Base-by-base conservation (phyloP, 1,140 invertebrate species). In the fruit fly (Drosophila melanogaster) region DNA sequence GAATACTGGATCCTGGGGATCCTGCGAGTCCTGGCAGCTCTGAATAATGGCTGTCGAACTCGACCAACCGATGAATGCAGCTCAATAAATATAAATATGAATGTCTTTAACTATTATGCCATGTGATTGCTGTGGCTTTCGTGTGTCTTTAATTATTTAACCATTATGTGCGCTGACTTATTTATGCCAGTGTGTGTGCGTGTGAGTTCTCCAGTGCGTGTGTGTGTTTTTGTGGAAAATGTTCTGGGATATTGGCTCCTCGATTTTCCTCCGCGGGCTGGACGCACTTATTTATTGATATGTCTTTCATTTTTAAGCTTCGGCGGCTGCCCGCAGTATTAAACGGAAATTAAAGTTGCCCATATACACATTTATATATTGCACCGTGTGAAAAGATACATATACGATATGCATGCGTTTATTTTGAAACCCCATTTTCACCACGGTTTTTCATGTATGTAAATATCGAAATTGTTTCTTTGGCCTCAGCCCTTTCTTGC, bases 291-390 rank as follows among this genome's bases (percentile, higher is more conserved):
- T 87, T 85, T 86, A 86, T 79, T 62, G 54, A 72, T 87, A 49
- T 79, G 71, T 83, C 75, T 87, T 79, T 83, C 79, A 81, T 62
- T 86, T 81, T 64, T 79, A 73, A 79, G 56, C 62, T 24, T 41
- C 33, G 24, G 47, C 70, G 53, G 66, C 59, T 65, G 44, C 67
- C 75, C 79, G 19, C 84, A 83, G 50, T 55, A 61, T 83, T 87
- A 69, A 87, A 50, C 79, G 83, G 76, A 87, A 89, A 87, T 87
- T 87, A 89, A 87, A 76, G 76, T 56, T 44, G 43, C 41, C 62
- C 35, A 66, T 53, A 41, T 38, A n/a, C 11, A n/a, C 8, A 41
- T 41, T 30, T 30, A 40, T 15, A 56, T 4, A 53, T 49, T 30
- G 71, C 17, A 33, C 30, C 30, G 60, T 37, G 69, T 60, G 41